phyloP scores from a whole-genome alignment of 2,888 invertebrate species.

The Octodonta nipae region DNA sequence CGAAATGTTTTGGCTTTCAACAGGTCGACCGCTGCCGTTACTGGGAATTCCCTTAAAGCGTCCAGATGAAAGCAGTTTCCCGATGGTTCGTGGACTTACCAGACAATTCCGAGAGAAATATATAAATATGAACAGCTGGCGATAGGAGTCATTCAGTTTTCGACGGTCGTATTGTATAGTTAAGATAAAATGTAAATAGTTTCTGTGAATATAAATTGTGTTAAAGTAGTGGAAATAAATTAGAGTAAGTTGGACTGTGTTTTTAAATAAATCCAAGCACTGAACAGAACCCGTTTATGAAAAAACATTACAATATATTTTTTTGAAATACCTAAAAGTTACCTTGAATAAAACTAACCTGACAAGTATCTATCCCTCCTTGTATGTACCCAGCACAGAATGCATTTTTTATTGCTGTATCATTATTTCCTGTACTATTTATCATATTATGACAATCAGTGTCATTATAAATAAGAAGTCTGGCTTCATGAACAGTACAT shows the following conservation, averaged over 20 bases:
- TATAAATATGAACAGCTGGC: no score
- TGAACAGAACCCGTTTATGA: background rate
- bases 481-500: conserved; percentile 30
- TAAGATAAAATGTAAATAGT: no score
- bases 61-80: no score
- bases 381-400: conserved; percentile 45
- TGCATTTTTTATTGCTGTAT: conserved; percentile 23
- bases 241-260: background rate
- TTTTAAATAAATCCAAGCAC: background rate
- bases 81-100: no score
- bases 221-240: background rate
- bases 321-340: no score
- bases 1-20: no score
- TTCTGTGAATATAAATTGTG: background rate
- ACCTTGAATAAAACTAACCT: conserved; percentile 35
- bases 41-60: no score
- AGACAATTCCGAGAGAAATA: no score
- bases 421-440: conserved; percentile 23
- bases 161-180: no score
- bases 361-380: conserved; percentile 49
- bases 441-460: conserved; percentile 27
- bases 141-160: no score
- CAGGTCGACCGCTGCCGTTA: no score
- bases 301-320: background rate
- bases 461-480: conserved; percentile 28